Base-by-base conservation (phyloP, 2,888 invertebrate genomes). In the Orthosia gracilis region DNA sequence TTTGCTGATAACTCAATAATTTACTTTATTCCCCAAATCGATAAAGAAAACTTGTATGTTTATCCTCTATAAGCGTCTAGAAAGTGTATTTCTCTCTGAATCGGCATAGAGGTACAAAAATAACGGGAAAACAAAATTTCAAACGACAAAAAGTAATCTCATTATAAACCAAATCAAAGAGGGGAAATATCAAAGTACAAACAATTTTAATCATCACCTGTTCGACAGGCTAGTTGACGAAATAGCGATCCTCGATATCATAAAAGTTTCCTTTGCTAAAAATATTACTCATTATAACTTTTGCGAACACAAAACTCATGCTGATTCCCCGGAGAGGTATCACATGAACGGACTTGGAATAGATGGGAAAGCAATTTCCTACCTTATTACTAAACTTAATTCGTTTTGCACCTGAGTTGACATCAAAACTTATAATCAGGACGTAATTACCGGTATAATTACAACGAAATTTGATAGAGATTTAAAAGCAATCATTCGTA, bases 371-470 rank as follows among this genome's bases (percentile, higher is more conserved):
- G 90, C 91, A 92, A 92, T 91, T 91, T 89, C 85, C 88, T 85
- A 85, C 74, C 82, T 83, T 87, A 91, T 91, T 91, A 91, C 86
- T 69, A 82, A 72, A 79, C 89, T 87, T 89, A 90, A 89, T 91
- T 92, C 87, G 91, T 92, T 93, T 93, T 90, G 87, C 92, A 92
- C 92, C 89, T 92, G 91, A 90, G 83, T 85, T 85, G 89, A 90
- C 90, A 91, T 91, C 89, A 91, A 90, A 93, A 92, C 91, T 91
- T 91, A 89, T 92, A 92, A 93, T 92, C 89, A 90, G 83, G 79
- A 84, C 84, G 84, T 89, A 89, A 92, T 91, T 92, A 92, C 85
- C 79, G 76, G 76, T 85, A 82, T 89, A 91, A 90, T 91, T 89
- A 88, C 76, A 81, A 83, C 76, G 64, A 74, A 83, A 82, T 83